These are phyloP conservation scores for Mobula hypostoma DNA, from an alignment of 2,113 vertebrate species.

Conservation along the genomic window DNA sequence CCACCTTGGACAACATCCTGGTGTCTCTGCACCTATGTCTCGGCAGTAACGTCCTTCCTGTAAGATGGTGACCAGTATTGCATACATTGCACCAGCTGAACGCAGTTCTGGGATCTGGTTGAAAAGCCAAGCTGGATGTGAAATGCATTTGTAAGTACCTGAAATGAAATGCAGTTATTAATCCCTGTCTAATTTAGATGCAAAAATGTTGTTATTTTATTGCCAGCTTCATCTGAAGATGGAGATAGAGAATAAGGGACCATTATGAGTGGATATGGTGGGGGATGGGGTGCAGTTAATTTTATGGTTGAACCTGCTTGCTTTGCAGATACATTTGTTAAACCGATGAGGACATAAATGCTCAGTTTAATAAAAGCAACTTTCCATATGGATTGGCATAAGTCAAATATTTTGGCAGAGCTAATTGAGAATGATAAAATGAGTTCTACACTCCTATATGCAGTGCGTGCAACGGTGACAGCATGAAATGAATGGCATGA, in stretches of 20 bases:
- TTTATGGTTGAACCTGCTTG: background rate
- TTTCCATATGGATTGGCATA: background rate
- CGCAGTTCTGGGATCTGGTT: background rate
- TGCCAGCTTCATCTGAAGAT: background rate
- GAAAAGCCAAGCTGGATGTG: no score
- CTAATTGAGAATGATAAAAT: background rate
- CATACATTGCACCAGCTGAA: no score
- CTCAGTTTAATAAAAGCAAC: background rate
- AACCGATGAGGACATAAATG: background rate
- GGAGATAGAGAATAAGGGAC: background rate
- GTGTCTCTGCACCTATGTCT: no score
- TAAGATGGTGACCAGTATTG: no score
- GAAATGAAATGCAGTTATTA: background rate
- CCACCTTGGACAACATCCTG: no score
- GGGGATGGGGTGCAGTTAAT: no score
- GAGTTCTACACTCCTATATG: background rate
- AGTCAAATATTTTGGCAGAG: background rate
- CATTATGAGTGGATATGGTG: no score
- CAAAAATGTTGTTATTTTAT: background rate
- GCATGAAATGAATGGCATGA: background rate
- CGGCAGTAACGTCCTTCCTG: no score
- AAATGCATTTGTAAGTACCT: background rate
- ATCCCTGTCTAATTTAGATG: background rate
- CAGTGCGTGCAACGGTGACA: background rate
- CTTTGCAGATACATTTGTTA: background rate